phyloP scores from a whole-genome alignment of 1,140 invertebrate genomes.

The Bombus huntii region DNA sequence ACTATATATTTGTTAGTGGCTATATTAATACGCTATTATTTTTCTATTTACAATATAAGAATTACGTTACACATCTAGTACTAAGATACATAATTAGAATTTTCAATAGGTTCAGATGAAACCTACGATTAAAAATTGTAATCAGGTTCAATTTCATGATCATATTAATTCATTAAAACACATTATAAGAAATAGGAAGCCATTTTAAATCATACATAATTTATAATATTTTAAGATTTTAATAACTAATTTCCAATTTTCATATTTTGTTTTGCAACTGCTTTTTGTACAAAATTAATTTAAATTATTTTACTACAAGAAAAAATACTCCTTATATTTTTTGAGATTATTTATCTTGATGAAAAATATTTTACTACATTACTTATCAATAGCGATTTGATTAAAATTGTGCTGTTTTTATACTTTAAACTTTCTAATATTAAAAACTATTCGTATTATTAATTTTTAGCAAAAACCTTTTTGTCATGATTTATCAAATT shows the following conservation, averaged over 20 bases:
- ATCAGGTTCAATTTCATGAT: not conserved
- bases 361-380: not conserved
- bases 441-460: not conserved
- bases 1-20: not conserved
- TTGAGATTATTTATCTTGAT: not conserved
- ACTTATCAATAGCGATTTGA: not conserved
- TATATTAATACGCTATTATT: not conserved
- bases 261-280: not conserved
- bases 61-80: not conserved
- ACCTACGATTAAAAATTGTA: not conserved
- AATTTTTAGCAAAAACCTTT: not conserved
- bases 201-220: not conserved
- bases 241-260: not conserved
- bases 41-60: constrained; percentile 40
- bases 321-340: not conserved
- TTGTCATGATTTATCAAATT: constrained; percentile 16
- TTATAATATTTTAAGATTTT: not conserved
- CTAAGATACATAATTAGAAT: constrained; percentile 1
- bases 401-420: not conserved
- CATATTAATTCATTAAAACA: not conserved
- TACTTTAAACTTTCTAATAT: not conserved
- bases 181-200: not conserved
- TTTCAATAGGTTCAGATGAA: not conserved
- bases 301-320: not conserved
- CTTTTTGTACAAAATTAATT: not conserved